phyloP scores from a whole-genome alignment of 1,140 invertebrate genomes.

The Bombus soroeensis region DNA sequence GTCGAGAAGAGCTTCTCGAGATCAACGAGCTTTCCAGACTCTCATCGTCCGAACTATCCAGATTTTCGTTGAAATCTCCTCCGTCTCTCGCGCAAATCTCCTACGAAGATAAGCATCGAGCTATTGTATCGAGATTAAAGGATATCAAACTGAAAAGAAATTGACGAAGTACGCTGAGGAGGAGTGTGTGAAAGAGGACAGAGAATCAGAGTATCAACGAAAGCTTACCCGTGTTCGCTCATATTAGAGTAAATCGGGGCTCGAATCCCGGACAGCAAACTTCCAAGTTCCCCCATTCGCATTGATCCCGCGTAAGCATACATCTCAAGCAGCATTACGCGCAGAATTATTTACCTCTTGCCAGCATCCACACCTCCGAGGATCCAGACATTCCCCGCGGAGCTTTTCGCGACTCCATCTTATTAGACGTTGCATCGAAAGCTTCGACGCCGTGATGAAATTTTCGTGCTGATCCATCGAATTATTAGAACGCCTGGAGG shows the following conservation, averaged over 20 bases:
- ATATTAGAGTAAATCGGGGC: not conserved
- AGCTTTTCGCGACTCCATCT: constrained; percentile 8
- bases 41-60: too few species aligned
- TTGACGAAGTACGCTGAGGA: not conserved
- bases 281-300: not conserved
- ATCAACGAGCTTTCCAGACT: not conserved
- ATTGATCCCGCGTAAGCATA: constrained; percentile 15
- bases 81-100: not conserved
- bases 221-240: not conserved
- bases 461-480: constrained; percentile 26
- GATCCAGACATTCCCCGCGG: not conserved
- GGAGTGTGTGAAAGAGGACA: not conserved
- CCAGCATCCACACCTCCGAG: not conserved
- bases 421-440: not conserved
- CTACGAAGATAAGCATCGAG: not conserved
- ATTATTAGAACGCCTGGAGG: not conserved
- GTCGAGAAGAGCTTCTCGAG: not conserved
- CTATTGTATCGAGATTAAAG: not conserved
- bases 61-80: not conserved
- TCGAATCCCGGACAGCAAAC: not conserved
- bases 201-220: not conserved
- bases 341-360: constrained; percentile 15
- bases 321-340: constrained; percentile 8
- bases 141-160: not conserved
- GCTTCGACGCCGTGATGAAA: constrained; percentile 13